These are phyloP conservation scores for Neocrepidodera transversa DNA, from an alignment of 2,888 invertebrate genomes.

Conservation along the genomic window DNA sequence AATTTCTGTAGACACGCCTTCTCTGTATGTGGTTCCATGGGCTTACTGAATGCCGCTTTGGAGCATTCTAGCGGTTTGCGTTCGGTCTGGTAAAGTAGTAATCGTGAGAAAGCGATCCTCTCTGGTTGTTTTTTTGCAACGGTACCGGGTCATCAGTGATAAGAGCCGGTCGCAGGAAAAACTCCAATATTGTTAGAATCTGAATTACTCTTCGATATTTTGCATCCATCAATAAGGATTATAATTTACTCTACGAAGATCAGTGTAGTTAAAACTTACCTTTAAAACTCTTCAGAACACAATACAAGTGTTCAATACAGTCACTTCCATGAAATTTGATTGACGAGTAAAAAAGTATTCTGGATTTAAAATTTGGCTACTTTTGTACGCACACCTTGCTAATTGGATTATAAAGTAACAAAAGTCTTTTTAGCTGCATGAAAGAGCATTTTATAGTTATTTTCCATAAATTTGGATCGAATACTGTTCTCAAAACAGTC, in stretches of 20 bases:
- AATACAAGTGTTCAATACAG: not conserved
- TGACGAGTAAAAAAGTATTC: not conserved
- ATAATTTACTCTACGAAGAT: not conserved
- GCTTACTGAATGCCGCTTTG: not conserved
- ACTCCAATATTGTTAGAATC: not conserved
- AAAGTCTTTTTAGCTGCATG: no score
- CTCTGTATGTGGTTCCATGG: not conserved
- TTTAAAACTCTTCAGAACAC: conserved; percentile 1
- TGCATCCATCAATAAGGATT: not conserved
- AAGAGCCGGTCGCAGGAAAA: not conserved
- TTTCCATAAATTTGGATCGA: no score
- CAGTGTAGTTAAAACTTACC: not conserved
- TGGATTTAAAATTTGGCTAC: no score
- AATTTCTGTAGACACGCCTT: no score
- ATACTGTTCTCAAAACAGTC: not conserved
- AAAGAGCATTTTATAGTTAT: no score
- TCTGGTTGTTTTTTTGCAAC: not conserved
- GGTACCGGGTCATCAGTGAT: conserved; percentile 2
- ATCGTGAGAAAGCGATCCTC: not conserved
- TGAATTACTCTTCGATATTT: not conserved
- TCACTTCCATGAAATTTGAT: not conserved
- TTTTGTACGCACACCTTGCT: no score
- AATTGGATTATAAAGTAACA: no score
- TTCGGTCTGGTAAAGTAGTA: conserved; percentile 1
- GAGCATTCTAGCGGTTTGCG: conserved; percentile 5